phyloP scores from a whole-genome alignment of 2,888 invertebrate species.

The Alviniconcha strummeri region DNA sequence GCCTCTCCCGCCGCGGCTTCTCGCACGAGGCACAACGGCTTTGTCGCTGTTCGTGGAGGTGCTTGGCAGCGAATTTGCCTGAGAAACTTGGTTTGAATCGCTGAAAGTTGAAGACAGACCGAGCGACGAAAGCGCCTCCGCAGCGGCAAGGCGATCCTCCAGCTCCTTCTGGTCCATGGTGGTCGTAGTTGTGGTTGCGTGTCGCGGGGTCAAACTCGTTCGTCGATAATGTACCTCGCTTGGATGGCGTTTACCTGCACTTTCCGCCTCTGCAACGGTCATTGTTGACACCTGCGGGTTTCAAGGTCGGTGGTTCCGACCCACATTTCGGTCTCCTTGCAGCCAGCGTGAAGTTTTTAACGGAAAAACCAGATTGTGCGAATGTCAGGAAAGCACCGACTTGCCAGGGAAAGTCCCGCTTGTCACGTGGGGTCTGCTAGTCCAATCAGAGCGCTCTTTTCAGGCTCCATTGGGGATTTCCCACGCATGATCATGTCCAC shows the following conservation, averaged over 20 bases:
- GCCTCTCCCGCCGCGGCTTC: slow-evolving; percentile 6
- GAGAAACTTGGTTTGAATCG: not conserved
- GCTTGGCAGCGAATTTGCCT: slow-evolving; percentile 4
- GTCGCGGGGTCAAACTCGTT: slow-evolving; percentile 29
- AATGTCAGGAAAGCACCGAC: slow-evolving; percentile 43
- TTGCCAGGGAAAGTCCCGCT: slow-evolving; percentile 45
- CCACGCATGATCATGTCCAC: slow-evolving; percentile 33
- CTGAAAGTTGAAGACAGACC: slow-evolving; percentile 23
- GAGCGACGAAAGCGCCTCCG: slow-evolving; percentile 41
- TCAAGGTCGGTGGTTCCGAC: slow-evolving; percentile 26
- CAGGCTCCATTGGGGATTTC: slow-evolving; percentile 44
- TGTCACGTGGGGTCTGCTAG: slow-evolving; percentile 35
- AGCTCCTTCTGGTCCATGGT: slow-evolving; percentile 44
- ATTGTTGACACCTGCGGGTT: slow-evolving; percentile 30
- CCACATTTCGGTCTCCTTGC: slow-evolving; percentile 17
- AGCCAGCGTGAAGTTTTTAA: slow-evolving; percentile 29
- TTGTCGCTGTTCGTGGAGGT: not conserved
- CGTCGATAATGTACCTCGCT: slow-evolving; percentile 15
- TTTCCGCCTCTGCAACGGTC: slow-evolving; percentile 17
- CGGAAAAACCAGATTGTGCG: slow-evolving; percentile 35
- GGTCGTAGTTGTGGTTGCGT: slow-evolving; percentile 23
- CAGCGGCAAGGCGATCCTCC: slow-evolving; percentile 42
- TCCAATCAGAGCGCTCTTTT: slow-evolving; percentile 32
- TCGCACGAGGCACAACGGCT: slow-evolving; percentile 1
- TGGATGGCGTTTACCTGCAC: slow-evolving; percentile 23